Evolutionary conservation across 2,888 invertebrate genomes (phyloP), one percentile per base, ranked within the genome.

Genomic region (Pardosa pseudoannulata): DNA sequence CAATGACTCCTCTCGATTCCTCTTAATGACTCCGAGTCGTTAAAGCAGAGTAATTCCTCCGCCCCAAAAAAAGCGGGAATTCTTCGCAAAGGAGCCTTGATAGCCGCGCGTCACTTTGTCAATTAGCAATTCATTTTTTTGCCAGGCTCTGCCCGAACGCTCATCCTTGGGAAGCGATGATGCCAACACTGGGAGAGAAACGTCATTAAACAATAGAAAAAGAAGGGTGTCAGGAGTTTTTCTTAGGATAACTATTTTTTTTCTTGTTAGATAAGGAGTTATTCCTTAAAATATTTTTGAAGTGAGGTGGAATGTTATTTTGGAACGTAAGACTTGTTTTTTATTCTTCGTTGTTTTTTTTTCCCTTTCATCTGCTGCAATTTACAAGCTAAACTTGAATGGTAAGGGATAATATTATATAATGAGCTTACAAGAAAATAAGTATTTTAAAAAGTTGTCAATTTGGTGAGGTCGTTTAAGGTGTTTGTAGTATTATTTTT

Each of bases 181-280:
- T 56, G 56, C n/a, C 46, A 46, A 23, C 56, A 19, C 16, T 23
- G 16, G 6, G 19, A 56, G 1, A 23, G 23, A 56, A 56, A 23
- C 23, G 50, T 36, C 70, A 28, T 78, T 70, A 70, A 70, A 70
- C 78, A 70, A 78, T 56, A 28, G 68, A 62, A 2, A 62, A 19
- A 70, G 56, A 36, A 62, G 68, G 50, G 50, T 76, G 68, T 76
- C 31, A 76, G 9, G 23, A 46, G 46, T 46, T 56, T 23, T 7
- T 19, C 1, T 56, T 23, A 46, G 41, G 11, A 36, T 56, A 2
- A 23, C 23, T 56, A 2, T 56, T 56, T 23, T 56, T 56, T 5
- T 23, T 23, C 23, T 23, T 23, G 5, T 56, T 23, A 2, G 23
- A 23, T 1, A 7, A 23, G 11, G 16, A 23, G 23, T 46, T 46